These are phyloP conservation scores for Drosophila mettleri DNA, from an alignment of 2,888 invertebrate species.

Conservation along the genomic window DNA sequence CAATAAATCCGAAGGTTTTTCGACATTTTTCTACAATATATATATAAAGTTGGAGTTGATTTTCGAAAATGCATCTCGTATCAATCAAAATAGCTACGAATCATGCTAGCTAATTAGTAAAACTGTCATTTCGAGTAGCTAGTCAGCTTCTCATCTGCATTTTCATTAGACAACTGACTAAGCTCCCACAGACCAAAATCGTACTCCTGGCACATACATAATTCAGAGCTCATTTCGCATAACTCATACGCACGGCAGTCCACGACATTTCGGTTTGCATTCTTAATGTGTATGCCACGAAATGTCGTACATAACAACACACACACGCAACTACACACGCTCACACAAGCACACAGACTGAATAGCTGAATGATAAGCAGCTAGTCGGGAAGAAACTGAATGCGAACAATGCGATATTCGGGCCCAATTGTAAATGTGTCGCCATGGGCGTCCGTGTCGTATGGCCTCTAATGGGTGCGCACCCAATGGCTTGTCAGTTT, in stretches of 20 bases:
- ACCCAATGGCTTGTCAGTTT: constrained; percentile 50
- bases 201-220: constrained; percentile 24
- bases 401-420: constrained; percentile 22
- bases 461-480: constrained; percentile 34
- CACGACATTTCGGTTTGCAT: constrained; percentile 36
- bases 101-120: constrained; percentile 3
- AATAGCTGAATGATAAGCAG: constrained; percentile 42
- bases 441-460: constrained; percentile 27
- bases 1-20: neutral
- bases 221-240: constrained; percentile 43
- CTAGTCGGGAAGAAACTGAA: constrained; percentile 9
- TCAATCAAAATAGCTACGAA: neutral
- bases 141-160: constrained; percentile 4
- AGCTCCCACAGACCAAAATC: constrained; percentile 7
- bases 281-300: constrained; percentile 31
- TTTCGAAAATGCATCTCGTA: neutral
- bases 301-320: constrained; percentile 39
- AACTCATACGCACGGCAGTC: constrained; percentile 61
- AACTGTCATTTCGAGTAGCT: constrained; percentile 15
- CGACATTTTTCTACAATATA: neutral
- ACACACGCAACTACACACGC: constrained; percentile 18
- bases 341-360: constrained; percentile 12
- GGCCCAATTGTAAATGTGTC: constrained; percentile 19
- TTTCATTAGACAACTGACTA: constrained; percentile 5
- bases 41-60: neutral